Evolutionary conservation across 1,140 invertebrate genomes (phyloP).

Genomic region (Drosophila watanabei): DNA sequence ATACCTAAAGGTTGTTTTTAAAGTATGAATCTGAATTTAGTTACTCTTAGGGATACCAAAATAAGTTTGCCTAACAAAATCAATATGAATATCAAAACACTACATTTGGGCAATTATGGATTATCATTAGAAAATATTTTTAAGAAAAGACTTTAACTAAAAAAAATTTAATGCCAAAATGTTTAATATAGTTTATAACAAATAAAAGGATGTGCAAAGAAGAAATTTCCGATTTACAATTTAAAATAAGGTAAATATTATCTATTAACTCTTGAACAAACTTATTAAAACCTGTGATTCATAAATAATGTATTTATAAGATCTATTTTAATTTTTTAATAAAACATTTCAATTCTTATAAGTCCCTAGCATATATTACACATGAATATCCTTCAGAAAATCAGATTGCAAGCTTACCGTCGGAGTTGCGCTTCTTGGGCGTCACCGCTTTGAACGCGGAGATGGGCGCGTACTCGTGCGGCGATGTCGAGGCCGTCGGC

Average conservation of each 20-base stretch:
- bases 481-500: slow-evolving; percentile 69
- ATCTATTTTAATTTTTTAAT: neutral
- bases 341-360: neutral
- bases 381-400: neutral
- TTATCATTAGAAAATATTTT: neutral
- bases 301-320: neutral
- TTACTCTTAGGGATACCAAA: too few species aligned
- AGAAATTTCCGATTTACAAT: neutral
- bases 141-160: neutral
- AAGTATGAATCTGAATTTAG: too few species aligned
- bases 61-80: too few species aligned
- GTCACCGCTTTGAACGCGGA: slow-evolving; percentile 83
- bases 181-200: neutral
- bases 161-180: neutral
- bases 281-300: too few species aligned
- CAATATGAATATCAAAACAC: too few species aligned
- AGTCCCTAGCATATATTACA: neutral
- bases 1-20: too few species aligned
- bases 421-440: slow-evolving; percentile 79
- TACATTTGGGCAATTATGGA: too few species aligned
- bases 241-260: neutral
- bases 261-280: neutral
- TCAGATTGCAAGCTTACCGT: slow-evolving; percentile 67
- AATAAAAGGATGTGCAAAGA: too few species aligned
- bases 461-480: slow-evolving; percentile 79